These are phyloP conservation scores for Chorisops tibialis DNA, from an alignment of 2,888 invertebrate species.

Conservation along the genomic window DNA sequence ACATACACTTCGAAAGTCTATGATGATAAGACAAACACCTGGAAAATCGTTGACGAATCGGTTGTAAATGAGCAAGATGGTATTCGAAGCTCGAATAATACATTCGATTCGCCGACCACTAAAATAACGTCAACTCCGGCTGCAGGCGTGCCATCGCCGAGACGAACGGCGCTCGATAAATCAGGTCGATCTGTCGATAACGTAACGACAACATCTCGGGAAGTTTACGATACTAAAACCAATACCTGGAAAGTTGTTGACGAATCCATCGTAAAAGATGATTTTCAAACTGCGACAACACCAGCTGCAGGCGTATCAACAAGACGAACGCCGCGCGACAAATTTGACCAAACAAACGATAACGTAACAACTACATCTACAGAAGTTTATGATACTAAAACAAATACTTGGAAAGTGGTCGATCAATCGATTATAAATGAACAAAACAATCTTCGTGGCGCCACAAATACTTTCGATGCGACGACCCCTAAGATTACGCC, in stretches of 20 bases:
- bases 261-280: conserved; percentile 34
- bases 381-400: conserved; percentile 36
- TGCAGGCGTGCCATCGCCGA: not conserved
- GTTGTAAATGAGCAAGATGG: conserved; percentile 34
- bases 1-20: conserved; percentile 37
- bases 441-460: conserved; percentile 28
- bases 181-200: too few relatives aligned
- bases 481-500: too few relatives aligned
- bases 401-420: conserved; percentile 36
- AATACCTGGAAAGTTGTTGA: conserved; percentile 36
- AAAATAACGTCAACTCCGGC: not conserved
- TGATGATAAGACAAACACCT: conserved; percentile 36
- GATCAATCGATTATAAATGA: conserved; percentile 35
- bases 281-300: not conserved
- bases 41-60: conserved; percentile 36
- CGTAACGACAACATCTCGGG: conserved; percentile 36
- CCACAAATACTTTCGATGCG: not conserved
- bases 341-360: too few relatives aligned
- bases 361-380: conserved; percentile 36
- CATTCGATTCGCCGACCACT: conserved; percentile 15
- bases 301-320: too few relatives aligned
- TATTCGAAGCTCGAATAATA: not conserved
- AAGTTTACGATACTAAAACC: conserved; percentile 36
- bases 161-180: too few relatives aligned
- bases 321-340: too few relatives aligned